Evolutionary conservation across 2,888 invertebrate species (phyloP), one percentile per base, ranked within the genome.

Genomic region (Agrotis segetum): DNA sequence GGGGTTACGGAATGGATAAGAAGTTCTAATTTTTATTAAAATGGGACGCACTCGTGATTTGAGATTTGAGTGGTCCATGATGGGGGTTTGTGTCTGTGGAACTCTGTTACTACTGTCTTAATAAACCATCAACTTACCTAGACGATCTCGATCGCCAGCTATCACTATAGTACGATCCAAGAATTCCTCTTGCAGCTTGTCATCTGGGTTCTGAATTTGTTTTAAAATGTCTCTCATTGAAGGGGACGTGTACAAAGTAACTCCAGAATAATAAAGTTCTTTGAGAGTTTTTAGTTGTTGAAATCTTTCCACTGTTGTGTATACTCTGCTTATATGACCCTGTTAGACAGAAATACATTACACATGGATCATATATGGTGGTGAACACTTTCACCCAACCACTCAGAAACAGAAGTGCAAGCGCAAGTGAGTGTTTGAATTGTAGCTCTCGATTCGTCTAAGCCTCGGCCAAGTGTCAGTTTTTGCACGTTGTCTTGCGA

Each of bases 311-410:
- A 86, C 74, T 13, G 92, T 90, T 44, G 93, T 90, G 74, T 90
- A 92, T 13, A 87, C 85, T 78, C 90, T 88, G 82, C 90, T 93
- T 40, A 92, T 82, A 71, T 92, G 87, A 24, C 92, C 82, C 93
- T 93, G 82, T 49, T 4, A 7, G 34, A 40, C 16, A 50, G 0
- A 47, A 11, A 17, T 46, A 34, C 0, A 47, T 0, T n/a, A 47
- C 2, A n/a, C 14, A 29, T 34, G 34, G 6, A 34, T 34, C 34
- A 0, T 7, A 34, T 34, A 34, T 34, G 34, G 6, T 29, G 29
- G 29, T 29, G 29, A 29, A 29, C 34, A 34, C 40, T 40, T 40
- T 40, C 40, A 9, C 1, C 40, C 1, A 40, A 9, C 1, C 40
- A 40, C 11, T 40, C 9, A 9, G 40, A 40, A 40, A 11, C 40